Conservation (phyloP, 2,113 vertebrate genomes). For the Pterocles orientalis region DNA sequence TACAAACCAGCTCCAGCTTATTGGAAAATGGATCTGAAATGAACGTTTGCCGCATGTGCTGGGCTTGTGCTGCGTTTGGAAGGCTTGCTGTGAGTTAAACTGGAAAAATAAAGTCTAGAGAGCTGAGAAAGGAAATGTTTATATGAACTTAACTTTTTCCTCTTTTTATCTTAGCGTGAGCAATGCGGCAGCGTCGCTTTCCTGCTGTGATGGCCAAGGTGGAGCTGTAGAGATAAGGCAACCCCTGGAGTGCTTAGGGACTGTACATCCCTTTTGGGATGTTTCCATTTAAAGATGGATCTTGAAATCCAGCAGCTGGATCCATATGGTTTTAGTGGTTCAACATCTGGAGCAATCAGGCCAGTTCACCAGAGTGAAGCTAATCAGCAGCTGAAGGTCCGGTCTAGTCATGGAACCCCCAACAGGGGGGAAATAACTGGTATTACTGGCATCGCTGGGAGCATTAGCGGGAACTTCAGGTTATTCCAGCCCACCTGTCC, state of each 20-base stretch:
- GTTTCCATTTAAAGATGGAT: background rate
- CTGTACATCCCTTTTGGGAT: background rate
- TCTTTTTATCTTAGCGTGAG: background rate
- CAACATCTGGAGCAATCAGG: background rate
- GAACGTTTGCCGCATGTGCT: background rate
- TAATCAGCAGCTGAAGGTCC: background rate
- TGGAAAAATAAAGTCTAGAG: slow-evolving; percentile 13
- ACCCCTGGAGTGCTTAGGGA: background rate
- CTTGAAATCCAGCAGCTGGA: background rate
- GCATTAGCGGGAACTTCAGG: background rate
- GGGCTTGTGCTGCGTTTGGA: background rate
- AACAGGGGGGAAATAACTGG: background rate
- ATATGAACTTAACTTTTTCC: background rate
- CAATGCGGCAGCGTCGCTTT: background rate
- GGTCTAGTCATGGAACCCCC: background rate
- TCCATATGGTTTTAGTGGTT: background rate
- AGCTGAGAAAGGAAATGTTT: slow-evolving; percentile 13
- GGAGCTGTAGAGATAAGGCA: background rate
- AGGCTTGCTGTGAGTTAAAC: background rate
- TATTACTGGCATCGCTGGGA: background rate
- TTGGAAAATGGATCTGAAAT: background rate
- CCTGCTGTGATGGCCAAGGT: background rate
- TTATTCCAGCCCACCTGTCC: background rate
- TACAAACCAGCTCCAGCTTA: background rate
- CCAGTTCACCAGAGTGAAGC: background rate